phyloP scores from a whole-genome alignment of 2,797 vertebrate species.

The Sebastes matsubarae region DNA sequence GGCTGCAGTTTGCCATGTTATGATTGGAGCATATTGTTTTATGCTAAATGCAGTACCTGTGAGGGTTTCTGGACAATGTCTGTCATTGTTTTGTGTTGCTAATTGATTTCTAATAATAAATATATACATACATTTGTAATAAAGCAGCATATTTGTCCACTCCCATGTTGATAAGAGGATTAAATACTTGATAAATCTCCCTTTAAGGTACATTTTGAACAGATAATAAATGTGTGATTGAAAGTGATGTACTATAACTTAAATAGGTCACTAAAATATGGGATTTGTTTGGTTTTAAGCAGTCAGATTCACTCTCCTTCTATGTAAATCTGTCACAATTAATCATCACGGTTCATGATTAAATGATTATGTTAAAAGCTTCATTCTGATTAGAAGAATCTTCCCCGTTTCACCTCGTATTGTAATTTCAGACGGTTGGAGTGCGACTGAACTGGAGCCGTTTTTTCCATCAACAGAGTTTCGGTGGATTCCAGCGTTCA shows the following conservation, averaged over 20 bases:
- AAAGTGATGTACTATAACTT: not conserved
- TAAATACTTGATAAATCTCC: no score
- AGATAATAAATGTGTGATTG: no score
- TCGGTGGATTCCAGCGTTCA: constrained; percentile 42
- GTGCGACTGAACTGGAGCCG: constrained; percentile 15
- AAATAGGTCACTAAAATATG: not conserved
- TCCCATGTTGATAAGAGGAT: no score
- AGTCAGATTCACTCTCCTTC: not conserved
- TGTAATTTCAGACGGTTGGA: not conserved
- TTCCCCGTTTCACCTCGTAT: not conserved
- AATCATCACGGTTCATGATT: not conserved
- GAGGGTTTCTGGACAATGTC: no score
- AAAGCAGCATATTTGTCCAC: no score
- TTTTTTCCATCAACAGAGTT: constrained; percentile 26
- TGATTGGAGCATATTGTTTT: no score
- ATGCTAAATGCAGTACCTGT: no score
- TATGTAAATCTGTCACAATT: not conserved
- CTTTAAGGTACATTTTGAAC: no score
- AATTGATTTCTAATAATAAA: no score
- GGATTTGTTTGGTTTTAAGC: not conserved
- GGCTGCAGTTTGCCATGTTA: no score
- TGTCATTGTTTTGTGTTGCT: no score
- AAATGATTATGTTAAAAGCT: not conserved
- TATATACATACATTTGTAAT: no score
- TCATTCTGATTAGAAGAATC: not conserved